A percentile compares a stretch with the other conserved stretches of the same genome.
Conservation (phyloP, 2,797 vertebrate species). For the Centropyge bicolor region DNA sequence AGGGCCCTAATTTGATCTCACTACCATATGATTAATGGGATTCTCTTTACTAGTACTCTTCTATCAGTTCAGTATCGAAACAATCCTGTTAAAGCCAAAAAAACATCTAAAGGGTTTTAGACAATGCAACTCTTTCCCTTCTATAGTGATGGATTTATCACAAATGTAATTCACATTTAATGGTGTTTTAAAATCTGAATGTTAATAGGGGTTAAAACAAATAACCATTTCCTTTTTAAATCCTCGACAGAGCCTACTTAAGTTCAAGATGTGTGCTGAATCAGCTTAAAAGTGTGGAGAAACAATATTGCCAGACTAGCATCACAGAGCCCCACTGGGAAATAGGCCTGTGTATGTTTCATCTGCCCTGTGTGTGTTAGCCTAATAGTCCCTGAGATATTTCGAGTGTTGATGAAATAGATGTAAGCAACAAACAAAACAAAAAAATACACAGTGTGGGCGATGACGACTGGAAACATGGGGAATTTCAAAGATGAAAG, state of each 20-base stretch:
- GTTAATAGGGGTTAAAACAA: slow-evolving; percentile 9
- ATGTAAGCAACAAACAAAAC: slow-evolving; percentile 22
- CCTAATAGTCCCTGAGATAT: slow-evolving; percentile 33
- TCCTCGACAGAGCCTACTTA: slow-evolving; percentile 11
- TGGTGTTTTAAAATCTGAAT: not conserved
- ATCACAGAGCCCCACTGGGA: slow-evolving; percentile 26
- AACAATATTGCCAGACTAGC: slow-evolving; percentile 30
- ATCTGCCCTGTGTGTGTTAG: slow-evolving; percentile 32
- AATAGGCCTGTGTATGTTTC: slow-evolving; percentile 42
- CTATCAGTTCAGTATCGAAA: slow-evolving; percentile 1
- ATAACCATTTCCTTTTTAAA: slow-evolving; percentile 2
- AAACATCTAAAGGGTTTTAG: not conserved
- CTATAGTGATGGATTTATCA: not conserved
- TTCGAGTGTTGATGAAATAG: slow-evolving; percentile 40
- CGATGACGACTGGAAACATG: slow-evolving; percentile 22
- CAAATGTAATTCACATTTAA: not conserved
- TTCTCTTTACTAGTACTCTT: slow-evolving; percentile 9
- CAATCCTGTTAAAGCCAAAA: not conserved
- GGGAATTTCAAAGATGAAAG: slow-evolving; percentile 23
- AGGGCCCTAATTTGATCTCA: slow-evolving; percentile 12
- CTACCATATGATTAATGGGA: slow-evolving; percentile 26
- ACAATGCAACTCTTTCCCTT: not conserved
- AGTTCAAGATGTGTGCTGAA: slow-evolving; percentile 31
- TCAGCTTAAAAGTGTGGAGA: slow-evolving; percentile 30
- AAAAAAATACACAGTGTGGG: not conserved